These are phyloP conservation scores for Myotis findleyi DNA, from an alignment of 2,797 vertebrate genomes.

Conservation along the genomic window DNA sequence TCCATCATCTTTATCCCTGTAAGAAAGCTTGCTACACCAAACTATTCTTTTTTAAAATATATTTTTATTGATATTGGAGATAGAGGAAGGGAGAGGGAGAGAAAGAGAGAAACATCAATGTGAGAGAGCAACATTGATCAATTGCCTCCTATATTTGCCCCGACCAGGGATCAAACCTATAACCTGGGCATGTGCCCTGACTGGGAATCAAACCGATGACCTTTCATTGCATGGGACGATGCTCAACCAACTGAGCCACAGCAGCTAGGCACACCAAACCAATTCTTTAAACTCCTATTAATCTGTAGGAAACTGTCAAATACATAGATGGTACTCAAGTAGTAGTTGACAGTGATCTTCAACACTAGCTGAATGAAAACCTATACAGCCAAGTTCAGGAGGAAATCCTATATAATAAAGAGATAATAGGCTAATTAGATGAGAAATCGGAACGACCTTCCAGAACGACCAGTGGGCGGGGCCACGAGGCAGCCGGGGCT, in stretches of 20 bases:
- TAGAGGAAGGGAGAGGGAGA: background rate
- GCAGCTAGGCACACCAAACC: slow-evolving; percentile 15
- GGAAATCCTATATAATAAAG: slow-evolving; percentile 49
- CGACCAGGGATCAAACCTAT: background rate
- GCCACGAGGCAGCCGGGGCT: no score
- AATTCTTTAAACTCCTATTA: slow-evolving; percentile 37
- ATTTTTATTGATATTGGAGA: background rate
- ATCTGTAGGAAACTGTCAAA: slow-evolving; percentile 49
- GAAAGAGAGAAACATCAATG: background rate
- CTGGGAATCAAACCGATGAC: background rate
- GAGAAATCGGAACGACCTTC: no score
- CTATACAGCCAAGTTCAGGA: slow-evolving; percentile 70
- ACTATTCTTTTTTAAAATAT: background rate
- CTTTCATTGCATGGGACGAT: background rate
- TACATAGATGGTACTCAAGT: slow-evolving; percentile 48
- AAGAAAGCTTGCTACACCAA: slow-evolving; percentile 37
- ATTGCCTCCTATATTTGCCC: background rate
- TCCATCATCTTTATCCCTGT: background rate
- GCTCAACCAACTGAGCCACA: background rate
- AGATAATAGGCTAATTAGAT: no score
- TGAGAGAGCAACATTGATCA: background rate
- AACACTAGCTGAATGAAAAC: slow-evolving; percentile 71
- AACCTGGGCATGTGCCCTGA: background rate
- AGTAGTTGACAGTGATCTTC: slow-evolving; percentile 4
- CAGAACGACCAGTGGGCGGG: no score